Base-by-base conservation (phyloP, 1,140 invertebrate species). In the Aphis gossypii region DNA sequence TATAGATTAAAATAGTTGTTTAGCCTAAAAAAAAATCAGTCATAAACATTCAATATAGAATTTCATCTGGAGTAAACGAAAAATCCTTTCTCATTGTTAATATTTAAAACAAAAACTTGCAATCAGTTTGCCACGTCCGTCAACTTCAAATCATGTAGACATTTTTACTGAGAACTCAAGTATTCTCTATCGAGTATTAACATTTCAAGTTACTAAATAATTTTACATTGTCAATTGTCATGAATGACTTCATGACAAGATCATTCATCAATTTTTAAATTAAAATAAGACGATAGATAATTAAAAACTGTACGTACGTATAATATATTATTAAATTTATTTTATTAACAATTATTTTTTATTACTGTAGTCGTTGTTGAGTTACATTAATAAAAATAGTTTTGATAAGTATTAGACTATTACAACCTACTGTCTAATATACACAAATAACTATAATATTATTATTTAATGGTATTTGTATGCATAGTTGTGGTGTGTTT, bases 1-100 rank as follows among this genome's bases (percentile, higher is more conserved):
- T 54, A 56, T 54, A 56, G 48, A 89, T 89, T 56, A 56, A 89
- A 89, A 89, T 54, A 89, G 48, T 89, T 54, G 51, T 38, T 41
- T 9, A 7, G 20, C 51, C 21, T 54, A 54, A 89, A n/a, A 56
- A 56, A 38, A 35, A 89, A 56, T 18, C 51, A 38, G 23, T 25
- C 21, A 51, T 21, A 18, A 54, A 54, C 48, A n/a, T 48, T 35
- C 44, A 35, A 88, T 23, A 51, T 38, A 51, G 46, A 35, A 88
- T 21, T 48, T 38, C 51, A 54, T 38, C 48, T 20, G 48, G 2
- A 23, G n/a, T 20, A 89, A 89, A 38, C 48, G 35, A 89, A 51
- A 51, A 89, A 54, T 56, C 20, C 21, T 54, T 89, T 89, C 51
- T 89, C n/a, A 1, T 86, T 30, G 6, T 86, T n/a, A 86, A 86